Percentiles rank a stretch among this genome's conserved stretches.
Evolutionary conservation across 2,888 invertebrate genomes (phyloP).

Genomic region (Diaphora mendica): DNA sequence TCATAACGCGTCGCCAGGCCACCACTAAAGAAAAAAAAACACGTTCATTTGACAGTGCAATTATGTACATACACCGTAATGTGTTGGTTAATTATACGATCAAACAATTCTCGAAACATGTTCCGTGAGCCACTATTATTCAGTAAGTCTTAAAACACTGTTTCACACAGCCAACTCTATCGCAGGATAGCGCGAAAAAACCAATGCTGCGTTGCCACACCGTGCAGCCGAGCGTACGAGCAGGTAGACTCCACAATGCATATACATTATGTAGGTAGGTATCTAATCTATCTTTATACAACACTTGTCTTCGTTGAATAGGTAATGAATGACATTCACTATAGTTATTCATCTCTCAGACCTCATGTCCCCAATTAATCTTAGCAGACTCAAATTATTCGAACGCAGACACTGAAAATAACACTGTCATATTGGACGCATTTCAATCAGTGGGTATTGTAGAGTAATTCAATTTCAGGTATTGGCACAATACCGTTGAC

Average conservation of each 20-base stretch:
- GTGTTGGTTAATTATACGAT: conserved; percentile 65
- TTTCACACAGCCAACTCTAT: conserved; percentile 73
- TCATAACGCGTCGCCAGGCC: conserved; percentile 68
- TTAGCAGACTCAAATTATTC: conserved; percentile 71
- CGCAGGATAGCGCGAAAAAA: conserved; percentile 80
- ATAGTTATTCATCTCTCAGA: conserved; percentile 50
- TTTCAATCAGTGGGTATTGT: neutral
- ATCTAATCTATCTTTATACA: conserved; percentile 71
- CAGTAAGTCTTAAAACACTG: conserved; percentile 66
- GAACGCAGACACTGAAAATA: conserved; percentile 50
- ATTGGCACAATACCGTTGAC: conserved; percentile 18
- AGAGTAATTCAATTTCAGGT: conserved; percentile 5
- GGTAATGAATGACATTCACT: conserved; percentile 59
- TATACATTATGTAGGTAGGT: conserved; percentile 53
- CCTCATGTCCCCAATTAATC: conserved; percentile 76
- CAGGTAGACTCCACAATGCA: conserved; percentile 80
- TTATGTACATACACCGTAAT: conserved; percentile 58
- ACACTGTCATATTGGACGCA: conserved; percentile 14
- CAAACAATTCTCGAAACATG: conserved; percentile 68
- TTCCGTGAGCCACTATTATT: conserved; percentile 63
- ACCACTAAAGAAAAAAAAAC: conserved; percentile 64
- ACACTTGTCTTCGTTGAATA: conserved; percentile 75
- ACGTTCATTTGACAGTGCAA: conserved; percentile 58
- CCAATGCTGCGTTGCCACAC: conserved; percentile 83
- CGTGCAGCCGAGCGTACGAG: conserved; percentile 80